Base-by-base conservation (phyloP, 2,888 invertebrate species). In the Sarcophaga subvicina region DNA sequence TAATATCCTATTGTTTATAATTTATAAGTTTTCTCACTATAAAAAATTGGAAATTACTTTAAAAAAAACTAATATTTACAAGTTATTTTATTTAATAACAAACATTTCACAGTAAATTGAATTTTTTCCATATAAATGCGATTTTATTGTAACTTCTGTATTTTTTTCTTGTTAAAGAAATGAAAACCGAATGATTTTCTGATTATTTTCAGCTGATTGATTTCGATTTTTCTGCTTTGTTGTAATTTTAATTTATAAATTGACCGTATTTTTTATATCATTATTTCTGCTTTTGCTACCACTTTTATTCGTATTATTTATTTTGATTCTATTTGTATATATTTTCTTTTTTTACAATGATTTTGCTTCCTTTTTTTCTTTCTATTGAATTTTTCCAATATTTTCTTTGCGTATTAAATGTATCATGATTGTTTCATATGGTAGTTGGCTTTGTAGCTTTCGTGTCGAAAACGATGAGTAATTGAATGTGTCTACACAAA, bases 381-480 rank as follows among this genome's bases (percentile, higher is more conserved):
- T 49, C 25, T 27, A 62, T 80, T 27, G 2, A 14, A 49, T 75
- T 80, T 80, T 80, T 67, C 73, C 73, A 75, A 73, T 75, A 67
- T 80, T 73, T 73, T 80, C 49, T 73, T 62, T 27, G 64, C 17
- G 54, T 64, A 60, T 60, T 25, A 47, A 66, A 22, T n/a, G 54
- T 54, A 54, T 54, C 5, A 12, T 54, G 12, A 64, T 25, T 25
- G 17, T 14, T 64, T 17, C 17, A 67, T 67, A 37, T 37, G 45
- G 66, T 67, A 37, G 66, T 45, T 67, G 45, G 14, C 45, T 45
- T 67, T n/a, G 66, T 67, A 54, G 54, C 54, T 54, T 54, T 54
- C 54, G 12, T 54, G 12, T 54, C 3, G 17, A 67, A 37, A 37
- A 63, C 22, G 20, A 20, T 49, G 22, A 14, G 6, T 45, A 75